phyloP scores from a whole-genome alignment of 2,797 vertebrate species.

The Chaenodraco wilsoni region DNA sequence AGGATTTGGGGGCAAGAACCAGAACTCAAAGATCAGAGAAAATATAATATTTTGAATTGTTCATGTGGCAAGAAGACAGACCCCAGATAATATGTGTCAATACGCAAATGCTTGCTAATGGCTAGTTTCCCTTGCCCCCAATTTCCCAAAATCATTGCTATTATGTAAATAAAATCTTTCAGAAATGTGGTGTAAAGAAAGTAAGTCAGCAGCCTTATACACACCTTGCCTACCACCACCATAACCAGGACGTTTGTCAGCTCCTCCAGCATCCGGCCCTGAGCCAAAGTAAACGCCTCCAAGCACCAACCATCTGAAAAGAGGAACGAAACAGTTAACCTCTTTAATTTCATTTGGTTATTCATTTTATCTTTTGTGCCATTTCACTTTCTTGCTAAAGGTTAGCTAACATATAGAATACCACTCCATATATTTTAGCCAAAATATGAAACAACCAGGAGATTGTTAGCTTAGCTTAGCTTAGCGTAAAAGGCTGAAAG shows the following conservation, averaged over 20 bases:
- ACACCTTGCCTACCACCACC: constrained; percentile 88
- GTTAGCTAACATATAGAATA: background rate
- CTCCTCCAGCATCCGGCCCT: constrained; percentile 84
- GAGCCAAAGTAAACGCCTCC: constrained; percentile 89
- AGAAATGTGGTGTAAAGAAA: background rate
- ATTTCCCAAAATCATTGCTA: background rate
- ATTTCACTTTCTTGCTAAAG: background rate
- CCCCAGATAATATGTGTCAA: background rate
- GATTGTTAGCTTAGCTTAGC: background rate
- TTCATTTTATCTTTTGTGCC: background rate
- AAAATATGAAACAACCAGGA: background rate
- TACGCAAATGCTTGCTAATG: background rate
- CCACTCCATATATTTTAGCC: no score
- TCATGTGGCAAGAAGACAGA: no score
- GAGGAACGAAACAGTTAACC: background rate
- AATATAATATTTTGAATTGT: no score
- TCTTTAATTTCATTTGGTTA: background rate
- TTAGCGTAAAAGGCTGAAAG: background rate
- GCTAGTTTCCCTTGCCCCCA: background rate
- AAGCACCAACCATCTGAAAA: constrained; percentile 91
- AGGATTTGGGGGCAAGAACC: no score
- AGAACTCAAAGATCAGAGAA: no score
- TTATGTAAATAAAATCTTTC: background rate
- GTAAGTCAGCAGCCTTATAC: constrained; percentile 2
- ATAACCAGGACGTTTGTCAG: constrained; percentile 85